A percentile compares a stretch with the other conserved stretches of the same genome.
Conservation (phyloP, 2,797 vertebrate genomes). For the Mycteria americana region DNA sequence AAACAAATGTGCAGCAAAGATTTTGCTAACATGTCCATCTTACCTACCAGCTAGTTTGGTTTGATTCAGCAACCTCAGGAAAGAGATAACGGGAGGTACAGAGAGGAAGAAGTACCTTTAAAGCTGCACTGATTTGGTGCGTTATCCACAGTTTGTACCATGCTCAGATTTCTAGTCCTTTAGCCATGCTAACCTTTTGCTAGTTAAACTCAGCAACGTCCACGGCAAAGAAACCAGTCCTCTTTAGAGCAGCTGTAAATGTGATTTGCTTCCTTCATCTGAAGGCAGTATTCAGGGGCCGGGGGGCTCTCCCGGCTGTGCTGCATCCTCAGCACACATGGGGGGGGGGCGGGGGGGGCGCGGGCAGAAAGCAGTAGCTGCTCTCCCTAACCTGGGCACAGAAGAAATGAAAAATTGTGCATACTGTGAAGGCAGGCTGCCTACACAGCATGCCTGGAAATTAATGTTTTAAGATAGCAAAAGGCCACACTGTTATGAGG, state of each 20-base stretch:
- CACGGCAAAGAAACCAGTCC: not conserved
- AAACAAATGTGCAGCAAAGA: not conserved
- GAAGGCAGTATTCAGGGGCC: not conserved
- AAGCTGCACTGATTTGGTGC: not conserved
- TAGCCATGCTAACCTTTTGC: not conserved
- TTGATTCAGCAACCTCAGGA: not conserved
- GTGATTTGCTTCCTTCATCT: not conserved
- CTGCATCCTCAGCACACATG: not conserved
- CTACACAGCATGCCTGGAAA: not conserved
- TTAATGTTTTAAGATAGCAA: not conserved
- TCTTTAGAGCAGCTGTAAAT: not conserved
- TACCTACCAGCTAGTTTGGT: not conserved
- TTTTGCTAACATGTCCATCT: not conserved
- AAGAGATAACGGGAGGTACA: not conserved
- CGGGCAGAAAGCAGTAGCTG: not conserved
- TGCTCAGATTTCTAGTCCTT: not conserved
- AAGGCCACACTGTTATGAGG: not conserved
- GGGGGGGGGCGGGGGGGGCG: not conserved
- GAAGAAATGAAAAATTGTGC: not conserved
- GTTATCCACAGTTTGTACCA: not conserved
- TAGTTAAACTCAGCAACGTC: not conserved
- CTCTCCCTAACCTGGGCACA: not conserved
- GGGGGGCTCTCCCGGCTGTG: not conserved
- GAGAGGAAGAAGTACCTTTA: not conserved
- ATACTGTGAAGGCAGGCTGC: not conserved